These are phyloP conservation scores for Timema cristinae DNA, from an alignment of 2,888 invertebrate genomes.

Conservation along the genomic window DNA sequence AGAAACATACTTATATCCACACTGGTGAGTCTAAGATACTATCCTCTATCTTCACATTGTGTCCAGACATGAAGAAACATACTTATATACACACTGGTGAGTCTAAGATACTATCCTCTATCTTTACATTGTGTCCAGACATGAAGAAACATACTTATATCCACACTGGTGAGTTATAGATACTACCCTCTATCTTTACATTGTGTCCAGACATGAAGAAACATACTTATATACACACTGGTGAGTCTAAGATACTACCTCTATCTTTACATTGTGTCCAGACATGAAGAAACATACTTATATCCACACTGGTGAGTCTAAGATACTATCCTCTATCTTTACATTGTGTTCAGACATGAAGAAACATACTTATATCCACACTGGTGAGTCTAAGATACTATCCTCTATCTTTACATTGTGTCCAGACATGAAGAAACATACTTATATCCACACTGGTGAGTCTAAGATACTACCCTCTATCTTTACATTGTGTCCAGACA, in stretches of 20 bases:
- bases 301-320: conserved; percentile 56
- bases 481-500: conserved; percentile 58
- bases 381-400: conserved; percentile 30
- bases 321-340: no score
- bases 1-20: conserved; percentile 88
- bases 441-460: conserved; percentile 60
- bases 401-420: no score
- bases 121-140: no score
- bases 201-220: conserved; percentile 68
- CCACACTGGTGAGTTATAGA: conserved; percentile 46
- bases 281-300: conserved; percentile 97
- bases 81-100: no score
- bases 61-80: no score
- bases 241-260: no score
- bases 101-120: no score
- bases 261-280: conserved; percentile 40
- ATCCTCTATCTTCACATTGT: no score
- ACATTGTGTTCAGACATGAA: conserved; percentile 83
- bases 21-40: conserved; percentile 31
- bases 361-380: conserved; percentile 83
- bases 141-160: conserved; percentile 96
- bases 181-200: no score
- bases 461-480: conserved; percentile 24
- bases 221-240: conserved; percentile 82
- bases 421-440: conserved; percentile 97